Percentiles rank a stretch among this genome's conserved stretches.
Conservation (phyloP, 1,140 invertebrate genomes). For the Penaeus chinensis region DNA sequence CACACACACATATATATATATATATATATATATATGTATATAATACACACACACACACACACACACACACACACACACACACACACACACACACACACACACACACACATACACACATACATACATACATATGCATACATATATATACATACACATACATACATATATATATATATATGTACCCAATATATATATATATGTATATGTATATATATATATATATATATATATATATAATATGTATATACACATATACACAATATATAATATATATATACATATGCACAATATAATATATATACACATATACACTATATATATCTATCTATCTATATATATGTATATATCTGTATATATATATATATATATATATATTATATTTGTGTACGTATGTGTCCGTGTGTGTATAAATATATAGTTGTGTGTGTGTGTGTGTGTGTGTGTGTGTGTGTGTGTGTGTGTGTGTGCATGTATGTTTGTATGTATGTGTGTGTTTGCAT, state of each 20-base stretch:
- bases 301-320: not conserved
- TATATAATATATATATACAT: not conserved
- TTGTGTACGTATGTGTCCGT: constrained; percentile 18
- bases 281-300: not conserved
- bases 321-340: not conserved
- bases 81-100: too few relatives aligned
- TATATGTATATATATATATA: not conserved
- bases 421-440: not conserved
- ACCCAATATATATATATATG: not conserved
- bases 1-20: not conserved
- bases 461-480: not conserved
- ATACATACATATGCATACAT: not conserved
- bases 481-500: not conserved
- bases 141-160: not conserved
- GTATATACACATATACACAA: not conserved
- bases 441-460: constrained; percentile 9
- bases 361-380: not conserved
- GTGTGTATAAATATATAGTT: not conserved
- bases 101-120: not conserved
- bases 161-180: not conserved
- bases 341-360: not conserved
- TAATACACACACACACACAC: not conserved
- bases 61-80: too few relatives aligned
- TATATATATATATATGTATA: not conserved
- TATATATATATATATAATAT: not conserved